Base-by-base conservation (phyloP, 2,113 vertebrate species). In the Nibea albiflora region DNA sequence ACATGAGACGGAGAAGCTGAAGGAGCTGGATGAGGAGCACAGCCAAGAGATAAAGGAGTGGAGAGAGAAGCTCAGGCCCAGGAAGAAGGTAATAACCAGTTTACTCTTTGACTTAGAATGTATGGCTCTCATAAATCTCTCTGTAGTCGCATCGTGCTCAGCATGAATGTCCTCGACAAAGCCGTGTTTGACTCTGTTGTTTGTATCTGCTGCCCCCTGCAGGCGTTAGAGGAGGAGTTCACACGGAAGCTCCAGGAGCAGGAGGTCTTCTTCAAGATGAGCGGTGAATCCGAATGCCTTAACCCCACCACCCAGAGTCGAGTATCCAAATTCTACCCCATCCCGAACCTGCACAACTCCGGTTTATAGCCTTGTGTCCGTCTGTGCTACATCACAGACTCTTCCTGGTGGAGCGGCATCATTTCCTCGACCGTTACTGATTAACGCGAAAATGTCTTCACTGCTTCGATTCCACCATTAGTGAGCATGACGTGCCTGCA, bases 231-330 rank as follows among this genome's bases (percentile, higher is more conserved):
- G 93, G 98, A 99, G 83, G 98, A 99, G 92, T 99, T 99, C 95
- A 97, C 97, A 35, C 95, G 98, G 56, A 99, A 98, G 88, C 94
- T 98, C 12, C 98, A 99, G 90, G 98, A 99, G 88, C 98, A 99
- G 92, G 98, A 99, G 90, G 97, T 99, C 67, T 99, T 99, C 94
- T 99, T 99, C 94, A 98, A 96, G 95, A 99, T 99, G 98, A 98
- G 97, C 63, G 98, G 98, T 39, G 98, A 99, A 81, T 99, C 98
- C 0, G 98, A 99, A 96, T 99, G 98, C 96, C 97, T 99, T 96
- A 99, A 99, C 90, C 98, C 98, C 79, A 96, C 96, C 31, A 92
- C 97, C 6, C 98, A 99, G 92, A 99, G 98, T 91, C 96, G 98
- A 70, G 98, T 99, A 74, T 99, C 98, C 72, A 99, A 98, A 84